Percentiles rank a stretch among this genome's conserved stretches.
Conservation (phyloP, 2,797 vertebrate genomes). For the Cyclopterus lumpus region DNA sequence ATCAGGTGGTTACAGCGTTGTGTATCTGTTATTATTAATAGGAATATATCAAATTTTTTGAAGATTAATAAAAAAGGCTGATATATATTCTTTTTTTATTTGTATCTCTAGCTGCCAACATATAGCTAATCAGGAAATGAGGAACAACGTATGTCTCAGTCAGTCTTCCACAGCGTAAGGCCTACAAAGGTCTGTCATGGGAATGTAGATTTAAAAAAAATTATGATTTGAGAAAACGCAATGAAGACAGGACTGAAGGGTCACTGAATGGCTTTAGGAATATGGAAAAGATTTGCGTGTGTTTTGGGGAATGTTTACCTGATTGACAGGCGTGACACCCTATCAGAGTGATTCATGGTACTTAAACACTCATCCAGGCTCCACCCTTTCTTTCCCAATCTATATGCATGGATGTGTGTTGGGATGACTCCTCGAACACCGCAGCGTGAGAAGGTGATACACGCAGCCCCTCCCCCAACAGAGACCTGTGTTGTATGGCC, state of each 20-base stretch:
- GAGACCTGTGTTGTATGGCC: background rate
- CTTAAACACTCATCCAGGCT: background rate
- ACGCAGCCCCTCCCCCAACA: background rate
- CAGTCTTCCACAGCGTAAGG: too few relatives aligned
- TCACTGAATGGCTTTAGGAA: background rate
- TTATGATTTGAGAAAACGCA: background rate
- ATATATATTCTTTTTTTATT: too few relatives aligned
- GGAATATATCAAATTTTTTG: background rate
- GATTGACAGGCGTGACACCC: background rate
- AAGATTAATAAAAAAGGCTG: background rate
- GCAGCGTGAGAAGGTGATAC: background rate
- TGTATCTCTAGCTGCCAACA: background rate
- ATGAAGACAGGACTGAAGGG: background rate
- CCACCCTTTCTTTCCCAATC: background rate
- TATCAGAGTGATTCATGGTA: background rate
- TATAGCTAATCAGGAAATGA: background rate
- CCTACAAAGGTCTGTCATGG: background rate
- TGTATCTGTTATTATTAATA: too few relatives aligned
- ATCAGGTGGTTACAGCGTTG: background rate
- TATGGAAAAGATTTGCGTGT: background rate
- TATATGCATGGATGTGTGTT: background rate
- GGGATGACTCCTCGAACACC: background rate
- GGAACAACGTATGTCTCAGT: background rate
- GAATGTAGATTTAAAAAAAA: background rate
- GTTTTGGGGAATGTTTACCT: background rate